Evolutionary conservation across 2,888 invertebrate genomes (phyloP), one percentile per base, ranked within the genome.

Genomic region (Pristionchus maxplancki): DNA sequence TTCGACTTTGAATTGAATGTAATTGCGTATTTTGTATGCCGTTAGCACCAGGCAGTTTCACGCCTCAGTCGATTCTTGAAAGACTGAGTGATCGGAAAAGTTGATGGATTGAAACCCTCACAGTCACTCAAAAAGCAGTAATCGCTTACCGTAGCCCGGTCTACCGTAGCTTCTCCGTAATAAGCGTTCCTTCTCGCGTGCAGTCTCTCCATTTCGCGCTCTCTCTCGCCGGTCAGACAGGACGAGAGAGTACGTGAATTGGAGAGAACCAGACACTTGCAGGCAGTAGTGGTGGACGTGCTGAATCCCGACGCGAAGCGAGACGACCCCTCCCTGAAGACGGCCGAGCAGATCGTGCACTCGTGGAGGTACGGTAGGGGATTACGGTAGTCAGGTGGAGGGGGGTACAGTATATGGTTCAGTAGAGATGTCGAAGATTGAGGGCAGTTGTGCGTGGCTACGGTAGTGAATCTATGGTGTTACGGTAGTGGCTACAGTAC

Each of bases 291-390:
- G n/a, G 82, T 89, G 24, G 87, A 71, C 40, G 37, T 89, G 34
- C 58, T 82, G 40, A 85, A 86, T 78, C 78, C 40, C 88, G 91
- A 91, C 28, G 90, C 89, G 58, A 91, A 90, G 85, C 81, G 90
- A 74, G 91, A 90, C 44, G 90, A 89, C 9, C 87, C 90, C 2
- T 74, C 88, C 31, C 83, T 91, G 40, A 28, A 87, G 67, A 91
- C 91, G 3, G 91, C 91, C 0, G 94, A 94, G 89, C 91, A 92
- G 34, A 87, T 94, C 24, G 93, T 93, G 9, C 89, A 91, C 58
- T 84, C 90, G 8, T 94, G 94, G 94, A 88, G 92, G 78, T 88
- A 62, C 44, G 85, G 85, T 40, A 13, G 28, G 5, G 3, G 50
- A 31, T 8, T 82, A 40, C 58, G 58, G 58, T 58, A n/a, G 58